A percentile compares a stretch with the other conserved stretches of the same genome.
These are phyloP conservation scores for Pangasius larnaudii DNA, from an alignment of 2,797 vertebrate genomes.

Conservation along the genomic window DNA sequence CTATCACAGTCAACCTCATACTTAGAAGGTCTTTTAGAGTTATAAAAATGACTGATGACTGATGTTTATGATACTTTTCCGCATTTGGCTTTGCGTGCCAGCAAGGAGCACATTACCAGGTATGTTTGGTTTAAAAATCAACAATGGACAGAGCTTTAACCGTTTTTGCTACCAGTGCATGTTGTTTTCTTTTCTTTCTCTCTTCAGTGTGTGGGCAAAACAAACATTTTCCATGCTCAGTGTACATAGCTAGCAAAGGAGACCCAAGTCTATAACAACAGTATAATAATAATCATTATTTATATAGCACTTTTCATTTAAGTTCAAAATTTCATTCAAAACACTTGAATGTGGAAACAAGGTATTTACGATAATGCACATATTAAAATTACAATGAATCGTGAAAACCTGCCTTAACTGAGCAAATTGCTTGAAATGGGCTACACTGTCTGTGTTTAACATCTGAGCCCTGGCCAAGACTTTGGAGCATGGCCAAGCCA, in stretches of 20 bases:
- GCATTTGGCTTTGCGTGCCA: slow-evolving; percentile 13
- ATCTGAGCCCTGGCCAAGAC: slow-evolving; percentile 77
- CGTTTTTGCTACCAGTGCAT: slow-evolving; percentile 30
- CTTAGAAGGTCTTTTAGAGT: slow-evolving; percentile 23
- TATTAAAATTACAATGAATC: background rate
- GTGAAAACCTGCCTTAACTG: background rate
- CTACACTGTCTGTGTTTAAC: slow-evolving; percentile 80
- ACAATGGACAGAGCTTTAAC: slow-evolving; percentile 48
- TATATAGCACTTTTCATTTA: background rate
- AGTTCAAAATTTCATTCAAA: background rate
- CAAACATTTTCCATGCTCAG: slow-evolving; percentile 75
- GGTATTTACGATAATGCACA: background rate
- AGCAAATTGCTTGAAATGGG: slow-evolving; percentile 44
- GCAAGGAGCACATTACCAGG: slow-evolving; percentile 22
- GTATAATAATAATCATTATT: background rate
- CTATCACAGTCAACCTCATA: slow-evolving; percentile 20
- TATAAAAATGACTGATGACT: slow-evolving; percentile 23
- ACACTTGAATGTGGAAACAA: background rate
- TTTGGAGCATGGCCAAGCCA: slow-evolving; percentile 71
- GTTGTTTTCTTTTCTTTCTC: slow-evolving; percentile 48
- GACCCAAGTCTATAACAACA: slow-evolving; percentile 22
- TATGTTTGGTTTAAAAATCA: slow-evolving; percentile 44
- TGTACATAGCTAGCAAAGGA: slow-evolving; percentile 71
- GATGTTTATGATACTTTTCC: slow-evolving; percentile 13
- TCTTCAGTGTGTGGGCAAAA: slow-evolving; percentile 63